Base-by-base conservation (phyloP, 2,113 vertebrate species). In the Melanerpes aurifrons region DNA sequence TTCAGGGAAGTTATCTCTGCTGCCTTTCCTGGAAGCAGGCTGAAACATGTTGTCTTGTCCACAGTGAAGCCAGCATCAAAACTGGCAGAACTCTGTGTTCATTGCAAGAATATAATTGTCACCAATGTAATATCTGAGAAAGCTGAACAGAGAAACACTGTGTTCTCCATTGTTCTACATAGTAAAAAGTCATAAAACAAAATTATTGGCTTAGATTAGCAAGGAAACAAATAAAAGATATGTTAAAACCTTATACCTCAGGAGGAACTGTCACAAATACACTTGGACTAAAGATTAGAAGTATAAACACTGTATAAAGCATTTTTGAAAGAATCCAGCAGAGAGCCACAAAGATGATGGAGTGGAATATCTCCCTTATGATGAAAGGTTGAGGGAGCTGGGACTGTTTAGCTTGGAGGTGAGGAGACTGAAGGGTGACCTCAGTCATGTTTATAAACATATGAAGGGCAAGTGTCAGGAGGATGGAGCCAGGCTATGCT, bases 11-110 rank as follows among this genome's bases (percentile, higher is more conserved):
- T 89, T 90, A 92, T 91, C 73, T 80, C 43, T 87, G 6, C 64
- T 32, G 86, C 62, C 64, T 96, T 80, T 89, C 50, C 47, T 50
- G 64, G 87, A 89, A 93, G 71, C 69, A 83, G 69, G 91, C 69
- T 92, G 22, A 57, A 68, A 71, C 69, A 21, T 45, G 68, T 92
- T 89, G 26, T 59, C 31, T 71, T 92, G 92, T 91, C 82, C 58
- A 35, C 82, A 56, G 48, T 68, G 82, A 93, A 3, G 37, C 76
- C 89, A 88, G 40, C 86, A 28, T 66, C 58, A 81, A 58, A 81
- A 31, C 79, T 90, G 79, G 75, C 76, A 96, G 69, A 62, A 62
- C 37, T 53, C 77, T 26, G 10, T 2, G 0, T 67, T 89, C 57
- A 7, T 45, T 83, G 53, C 78, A 69, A 75, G 79, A 90, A 56